Percentiles rank a stretch among this genome's conserved stretches.
These are phyloP conservation scores for Ecdyonurus torrentis DNA, from an alignment of 2,888 invertebrate species.

Conservation along the genomic window DNA sequence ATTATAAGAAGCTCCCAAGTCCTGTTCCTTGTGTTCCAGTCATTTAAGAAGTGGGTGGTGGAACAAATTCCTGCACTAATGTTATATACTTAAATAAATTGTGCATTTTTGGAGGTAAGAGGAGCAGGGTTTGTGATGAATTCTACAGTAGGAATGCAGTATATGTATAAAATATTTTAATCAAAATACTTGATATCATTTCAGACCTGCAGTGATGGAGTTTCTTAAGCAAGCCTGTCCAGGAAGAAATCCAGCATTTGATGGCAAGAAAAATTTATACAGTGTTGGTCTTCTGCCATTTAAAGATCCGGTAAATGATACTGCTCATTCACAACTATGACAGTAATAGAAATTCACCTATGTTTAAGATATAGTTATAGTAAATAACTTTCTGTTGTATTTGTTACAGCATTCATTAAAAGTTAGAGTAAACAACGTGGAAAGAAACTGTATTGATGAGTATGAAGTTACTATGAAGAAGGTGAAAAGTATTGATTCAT, in stretches of 20 bases:
- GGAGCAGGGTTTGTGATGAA: not conserved
- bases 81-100: conserved; percentile 15
- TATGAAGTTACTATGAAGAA: conserved; percentile 36
- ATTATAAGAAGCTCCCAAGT: too few species aligned
- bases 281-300: conserved; percentile 30
- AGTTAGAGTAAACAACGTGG: conserved; percentile 25
- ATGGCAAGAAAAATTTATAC: conserved; percentile 53
- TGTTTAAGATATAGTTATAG: not conserved
- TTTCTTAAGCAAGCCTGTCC: conserved; percentile 25
- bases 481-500: conserved; percentile 36
- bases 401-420: conserved; percentile 15
- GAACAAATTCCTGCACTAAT: too few species aligned
- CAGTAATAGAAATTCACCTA: too few species aligned
- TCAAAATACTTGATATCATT: conserved; percentile 4
- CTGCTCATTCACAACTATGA: too few species aligned
- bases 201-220: conserved; percentile 19
- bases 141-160: too few species aligned
- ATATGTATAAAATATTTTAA: too few species aligned
- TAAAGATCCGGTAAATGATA: conserved; percentile 22
- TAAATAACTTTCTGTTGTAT: not conserved
- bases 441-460: conserved; percentile 18
- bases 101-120: not conserved
- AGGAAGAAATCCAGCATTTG: conserved; percentile 42
- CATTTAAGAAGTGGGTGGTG: too few species aligned
- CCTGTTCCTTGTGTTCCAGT: too few species aligned